Base-by-base conservation (phyloP, 2,888 invertebrate genomes). In the Lepetodrilus schrolli region DNA sequence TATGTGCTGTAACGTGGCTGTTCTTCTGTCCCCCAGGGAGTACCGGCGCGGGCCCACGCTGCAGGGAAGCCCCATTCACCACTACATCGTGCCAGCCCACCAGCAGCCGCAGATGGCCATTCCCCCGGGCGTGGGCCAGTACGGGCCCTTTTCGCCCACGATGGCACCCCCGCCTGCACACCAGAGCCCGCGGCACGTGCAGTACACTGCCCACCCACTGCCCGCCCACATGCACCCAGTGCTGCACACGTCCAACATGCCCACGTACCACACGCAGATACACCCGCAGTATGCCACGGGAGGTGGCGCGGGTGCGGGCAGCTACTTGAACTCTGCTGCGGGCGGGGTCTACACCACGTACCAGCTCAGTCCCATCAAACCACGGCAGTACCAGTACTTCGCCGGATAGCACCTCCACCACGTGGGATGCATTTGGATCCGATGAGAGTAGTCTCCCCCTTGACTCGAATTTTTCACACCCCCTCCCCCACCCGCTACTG, bases 131-230 rank as follows among this genome's bases (percentile, higher is more conserved):
- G 66, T 66, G 66, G 82, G 84, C 23, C 86, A 86, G 77, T 87
- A 84, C 73, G 85, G 78, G 21, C 86, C 89, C 2, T 89, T 88
- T 75, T 85, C 88, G 68, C 85, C 89, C 51, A 80, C 84, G 66
- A 92, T 93, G 82, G 93, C 95, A 48, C 96, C 95, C 66, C 96
- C 96, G 8, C 94, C 95, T 66, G 96, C 96, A 21, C 96, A 90
- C 80, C 94, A 94, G 83, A 94, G 94, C 86, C 95, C 95, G 70
- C 91, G 94, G 26, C 87, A 90, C 68, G 84, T 89, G 78, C 91
- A 93, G 84, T 88, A 83, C 91, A 93, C 95, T 77, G 93, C 93
- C 68, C 95, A 95, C 91, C 95, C 95, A 58, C 91, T 95, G 85
- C 95, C 95, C 77, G 95, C 95, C 7, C 95, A 96, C 90, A 93